phyloP scores from a whole-genome alignment of 2,113 vertebrate species.

The Planiliza haematocheilus region DNA sequence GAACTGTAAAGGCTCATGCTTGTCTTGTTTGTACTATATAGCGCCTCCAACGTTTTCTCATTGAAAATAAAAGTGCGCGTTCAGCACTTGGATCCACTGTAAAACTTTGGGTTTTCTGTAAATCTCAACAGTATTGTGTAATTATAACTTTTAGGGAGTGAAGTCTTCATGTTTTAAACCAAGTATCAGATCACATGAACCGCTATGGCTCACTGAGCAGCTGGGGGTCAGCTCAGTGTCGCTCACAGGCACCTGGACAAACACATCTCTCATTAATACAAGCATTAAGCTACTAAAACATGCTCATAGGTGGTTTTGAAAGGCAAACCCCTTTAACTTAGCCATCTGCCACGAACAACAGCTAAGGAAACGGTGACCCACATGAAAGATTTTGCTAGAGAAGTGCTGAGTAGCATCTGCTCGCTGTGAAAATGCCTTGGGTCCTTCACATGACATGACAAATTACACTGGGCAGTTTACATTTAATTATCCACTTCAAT shows the following conservation, averaged over 20 bases:
- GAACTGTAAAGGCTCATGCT: not conserved
- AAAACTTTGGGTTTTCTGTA: not conserved
- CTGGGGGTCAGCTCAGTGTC: constrained; percentile 30
- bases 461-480: constrained; percentile 84
- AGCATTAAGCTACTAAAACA: constrained; percentile 58
- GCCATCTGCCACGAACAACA: constrained; percentile 78
- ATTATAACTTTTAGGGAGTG: not conserved
- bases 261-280: constrained; percentile 47
- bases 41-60: not conserved
- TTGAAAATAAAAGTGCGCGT: not conserved
- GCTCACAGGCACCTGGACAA: constrained; percentile 51
- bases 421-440: constrained; percentile 78
- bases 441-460: constrained; percentile 83
- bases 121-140: not conserved
- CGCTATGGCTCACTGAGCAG: constrained; percentile 40
- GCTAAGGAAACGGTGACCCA: constrained; percentile 81
- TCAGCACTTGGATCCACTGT: not conserved
- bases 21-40: constrained; percentile 2
- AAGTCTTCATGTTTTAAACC: constrained; percentile 3
- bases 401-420: constrained; percentile 86
- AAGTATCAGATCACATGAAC: not conserved
- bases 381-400: constrained; percentile 78
- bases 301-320: constrained; percentile 64
- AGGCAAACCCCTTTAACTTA: constrained; percentile 60
- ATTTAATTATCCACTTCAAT: constrained; percentile 85